These are phyloP conservation scores for Cariama cristata DNA, from an alignment of 2,113 vertebrate genomes.

Conservation along the genomic window DNA sequence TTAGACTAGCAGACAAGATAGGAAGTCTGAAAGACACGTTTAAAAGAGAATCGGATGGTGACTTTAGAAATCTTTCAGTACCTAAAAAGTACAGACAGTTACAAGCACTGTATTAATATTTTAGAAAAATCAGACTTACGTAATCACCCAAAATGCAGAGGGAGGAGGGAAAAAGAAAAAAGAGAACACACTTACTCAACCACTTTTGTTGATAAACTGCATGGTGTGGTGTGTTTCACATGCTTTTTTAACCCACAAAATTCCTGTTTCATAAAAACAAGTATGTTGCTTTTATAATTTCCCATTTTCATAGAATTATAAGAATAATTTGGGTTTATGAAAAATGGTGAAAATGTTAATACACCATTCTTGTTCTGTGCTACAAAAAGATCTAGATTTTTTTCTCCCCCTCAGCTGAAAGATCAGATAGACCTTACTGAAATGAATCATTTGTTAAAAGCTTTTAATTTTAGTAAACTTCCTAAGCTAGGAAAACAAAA, in stretches of 20 bases:
- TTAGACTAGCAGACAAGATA: background rate
- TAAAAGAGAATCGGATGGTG: background rate
- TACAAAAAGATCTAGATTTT: background rate
- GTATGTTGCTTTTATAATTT: background rate
- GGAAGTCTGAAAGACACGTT: background rate
- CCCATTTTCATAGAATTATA: background rate
- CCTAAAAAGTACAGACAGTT: background rate
- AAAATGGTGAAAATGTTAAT: background rate
- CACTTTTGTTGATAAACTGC: background rate
- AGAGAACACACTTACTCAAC: background rate
- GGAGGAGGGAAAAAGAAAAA: rapidly evolving
- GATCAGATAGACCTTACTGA: background rate
- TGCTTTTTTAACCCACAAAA: background rate
- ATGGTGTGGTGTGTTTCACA: background rate
- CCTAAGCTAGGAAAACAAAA: background rate
- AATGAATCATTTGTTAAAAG: background rate
- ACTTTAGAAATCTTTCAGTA: background rate
- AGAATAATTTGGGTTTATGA: background rate
- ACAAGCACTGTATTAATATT: background rate
- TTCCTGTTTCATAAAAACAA: background rate
- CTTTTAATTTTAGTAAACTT: background rate
- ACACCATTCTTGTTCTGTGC: background rate
- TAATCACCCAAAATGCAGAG: background rate
- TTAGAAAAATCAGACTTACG: background rate
- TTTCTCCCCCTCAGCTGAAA: background rate